A percentile compares a stretch with the other conserved stretches of the same genome.
Conservation (phyloP, 1,140 invertebrate genomes). For the Dendrolimus punctatus region DNA sequence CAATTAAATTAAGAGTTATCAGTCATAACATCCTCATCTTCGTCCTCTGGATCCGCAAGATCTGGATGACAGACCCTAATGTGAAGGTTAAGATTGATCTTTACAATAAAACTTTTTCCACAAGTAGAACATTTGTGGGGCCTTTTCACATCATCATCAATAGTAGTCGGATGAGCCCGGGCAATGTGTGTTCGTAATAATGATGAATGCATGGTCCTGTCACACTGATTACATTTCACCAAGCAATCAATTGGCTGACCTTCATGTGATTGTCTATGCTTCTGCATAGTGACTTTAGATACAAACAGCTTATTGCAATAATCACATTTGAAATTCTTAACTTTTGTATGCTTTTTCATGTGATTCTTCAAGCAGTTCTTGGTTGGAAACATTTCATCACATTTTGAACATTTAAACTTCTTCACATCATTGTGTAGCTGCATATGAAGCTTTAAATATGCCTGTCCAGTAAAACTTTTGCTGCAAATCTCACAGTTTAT, state of each 20-base stretch:
- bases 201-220: constrained; percentile 57
- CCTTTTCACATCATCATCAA: constrained; percentile 57
- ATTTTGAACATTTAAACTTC: constrained; percentile 78
- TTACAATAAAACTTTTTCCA: constrained; percentile 62
- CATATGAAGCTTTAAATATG: constrained; percentile 74
- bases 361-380: constrained; percentile 76
- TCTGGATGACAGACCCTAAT: constrained; percentile 61
- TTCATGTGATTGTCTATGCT: constrained; percentile 57
- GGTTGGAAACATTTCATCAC: constrained; percentile 78
- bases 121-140: constrained; percentile 60
- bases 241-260: constrained; percentile 56
- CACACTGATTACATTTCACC: constrained; percentile 60
- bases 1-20: constrained; percentile 51
- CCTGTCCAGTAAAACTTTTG: constrained; percentile 77
- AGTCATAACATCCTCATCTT: constrained; percentile 61
- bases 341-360: constrained; percentile 68
- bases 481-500: constrained; percentile 74
- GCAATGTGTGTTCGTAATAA: constrained; percentile 52
- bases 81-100: constrained; percentile 62
- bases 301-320: constrained; percentile 69
- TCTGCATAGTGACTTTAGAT: constrained; percentile 67
- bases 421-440: constrained; percentile 77
- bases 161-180: constrained; percentile 41
- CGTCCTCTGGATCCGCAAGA: constrained; percentile 55
- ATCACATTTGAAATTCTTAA: constrained; percentile 68